These are phyloP conservation scores for Chalcis sispes DNA, from an alignment of 2,888 invertebrate species.

Conservation along the genomic window DNA sequence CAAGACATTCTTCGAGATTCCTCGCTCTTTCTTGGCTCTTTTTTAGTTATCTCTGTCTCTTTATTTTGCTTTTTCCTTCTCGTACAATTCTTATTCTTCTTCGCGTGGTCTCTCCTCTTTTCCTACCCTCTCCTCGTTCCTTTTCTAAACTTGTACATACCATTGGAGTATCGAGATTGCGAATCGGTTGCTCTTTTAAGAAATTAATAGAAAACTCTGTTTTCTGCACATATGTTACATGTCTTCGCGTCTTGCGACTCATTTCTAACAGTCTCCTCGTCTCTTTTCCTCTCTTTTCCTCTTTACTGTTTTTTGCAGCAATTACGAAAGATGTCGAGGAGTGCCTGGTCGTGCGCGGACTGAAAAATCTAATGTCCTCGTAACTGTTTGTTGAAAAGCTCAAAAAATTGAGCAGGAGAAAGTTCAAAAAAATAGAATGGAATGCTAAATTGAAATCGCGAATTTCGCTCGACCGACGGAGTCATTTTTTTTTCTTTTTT, in stretches of 20 bases:
- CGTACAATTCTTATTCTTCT: background rate
- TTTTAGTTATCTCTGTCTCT: constrained; percentile 84
- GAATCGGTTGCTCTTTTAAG: constrained; percentile 15
- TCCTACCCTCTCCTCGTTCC: background rate
- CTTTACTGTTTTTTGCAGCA: background rate
- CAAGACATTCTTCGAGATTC: constrained; percentile 56
- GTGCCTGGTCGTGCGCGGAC: background rate
- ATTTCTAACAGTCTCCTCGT: background rate
- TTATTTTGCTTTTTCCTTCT: constrained; percentile 2
- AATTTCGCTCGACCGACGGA: background rate
- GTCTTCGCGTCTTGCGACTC: constrained; percentile 9
- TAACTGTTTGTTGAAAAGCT: background rate
- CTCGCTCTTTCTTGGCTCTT: constrained; percentile 45
- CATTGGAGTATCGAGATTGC: constrained; percentile 16
- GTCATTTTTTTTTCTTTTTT: too few relatives aligned
- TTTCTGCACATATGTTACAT: too few relatives aligned
- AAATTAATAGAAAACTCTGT: constrained; percentile 19
- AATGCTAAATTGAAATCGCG: background rate
- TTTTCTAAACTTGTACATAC: background rate
- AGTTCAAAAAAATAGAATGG: background rate
- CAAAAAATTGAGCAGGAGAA: background rate
- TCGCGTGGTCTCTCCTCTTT: background rate
- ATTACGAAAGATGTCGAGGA: constrained; percentile 11
- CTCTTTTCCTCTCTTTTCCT: constrained; percentile 3
- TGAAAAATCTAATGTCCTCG: background rate